Evolutionary conservation across 2,888 invertebrate genomes (phyloP), one percentile per base, ranked within the genome.

Genomic region (Dicranocentrus wangi): DNA sequence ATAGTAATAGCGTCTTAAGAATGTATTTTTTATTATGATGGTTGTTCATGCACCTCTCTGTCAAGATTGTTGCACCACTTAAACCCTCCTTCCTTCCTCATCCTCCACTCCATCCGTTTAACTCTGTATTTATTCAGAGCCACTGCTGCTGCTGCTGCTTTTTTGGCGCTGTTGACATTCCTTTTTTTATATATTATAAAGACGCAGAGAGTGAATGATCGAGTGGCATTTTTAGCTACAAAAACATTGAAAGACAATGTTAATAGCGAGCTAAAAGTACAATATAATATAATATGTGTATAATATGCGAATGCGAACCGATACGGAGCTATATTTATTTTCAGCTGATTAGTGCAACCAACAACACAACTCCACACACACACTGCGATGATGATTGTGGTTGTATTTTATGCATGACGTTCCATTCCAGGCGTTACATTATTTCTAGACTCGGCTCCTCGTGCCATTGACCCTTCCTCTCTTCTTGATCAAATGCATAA

Each of bases 381-480:
- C 17, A 60, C 15, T 19, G 17, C 60, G n/a, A 23, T 15, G 21
- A 58, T 32, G 60, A 32, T 25, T 23, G n/a, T 19, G 32, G n/a
- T 3, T n/a, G 17, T 32, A 25, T 28, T n/a, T 60, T 60, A 32
- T 32, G 32, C 2, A 60, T 60, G 32, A 60, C n/a, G n/a, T 60
- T 58, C 23, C 69, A 70, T 47, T 13, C 15, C 47, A 17, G n/a
- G 55, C 19, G 10, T 68, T 32, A 25, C 28, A 51, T 68, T 70
- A 70, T 58, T 70, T 60, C 21, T 27, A 55, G 60, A 17, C 43
- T 70, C 60, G 58, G 27, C 27, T 70, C 10, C 60, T 55, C 25
- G 53, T 70, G 70, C 70, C 70, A 70, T 70, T 70, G 70, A 70
- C 70, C 70, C 70, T 70, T 60, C n/a, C n/a, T n/a, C n/a, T n/a